Base-by-base conservation (phyloP, 2,888 invertebrate genomes). In the Syrphus vitripennis region DNA sequence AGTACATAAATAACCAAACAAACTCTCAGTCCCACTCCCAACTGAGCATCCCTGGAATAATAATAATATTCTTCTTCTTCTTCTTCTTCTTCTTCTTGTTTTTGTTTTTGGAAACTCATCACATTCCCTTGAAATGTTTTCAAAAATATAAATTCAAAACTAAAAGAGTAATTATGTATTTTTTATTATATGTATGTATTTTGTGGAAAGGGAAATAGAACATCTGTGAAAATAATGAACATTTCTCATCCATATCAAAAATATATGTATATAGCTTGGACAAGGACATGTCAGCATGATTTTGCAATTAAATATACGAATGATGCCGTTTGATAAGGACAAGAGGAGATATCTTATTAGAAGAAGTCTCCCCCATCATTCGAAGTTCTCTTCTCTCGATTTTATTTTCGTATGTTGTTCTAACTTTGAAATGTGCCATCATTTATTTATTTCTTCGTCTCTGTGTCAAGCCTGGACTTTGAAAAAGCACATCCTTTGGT, bases 161-260 rank as follows among this genome's bases (percentile, higher is more conserved):
- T 45, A 45, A 45, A 42, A 42, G 42, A 42, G 16, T 16, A 16
- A 42, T 42, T 42, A n/a, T 16, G 16, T 42, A 1, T 42, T 16
- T n/a, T n/a, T n/a, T n/a, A n/a, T n/a, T n/a, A n/a, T n/a, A n/a
- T 42, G 42, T 42, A 45, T 45, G 19, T 45, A 5, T 7, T 40
- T 1, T 37, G 40, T 42, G 2, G 19, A 4, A 48, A 19, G 48
- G 7, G 7, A 10, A 34, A 34, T 7, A 12, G 34, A 24, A 50
- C 50, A 50, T 50, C 50, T 50, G 50, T 50, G 50, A 50, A 26
- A 50, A 50, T 50, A 50, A 50, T 50, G 24, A 50, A 26, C 24
- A 50, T 50, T 50, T 48, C 50, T 50, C 50, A 50, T 50, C 24
- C n/a, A n/a, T n/a, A n/a, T n/a, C n/a, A n/a, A n/a, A n/a, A n/a